Percentiles rank a stretch among this genome's conserved stretches.
Conservation (phyloP, 1,140 invertebrate species). For the Orchestia grillus region DNA sequence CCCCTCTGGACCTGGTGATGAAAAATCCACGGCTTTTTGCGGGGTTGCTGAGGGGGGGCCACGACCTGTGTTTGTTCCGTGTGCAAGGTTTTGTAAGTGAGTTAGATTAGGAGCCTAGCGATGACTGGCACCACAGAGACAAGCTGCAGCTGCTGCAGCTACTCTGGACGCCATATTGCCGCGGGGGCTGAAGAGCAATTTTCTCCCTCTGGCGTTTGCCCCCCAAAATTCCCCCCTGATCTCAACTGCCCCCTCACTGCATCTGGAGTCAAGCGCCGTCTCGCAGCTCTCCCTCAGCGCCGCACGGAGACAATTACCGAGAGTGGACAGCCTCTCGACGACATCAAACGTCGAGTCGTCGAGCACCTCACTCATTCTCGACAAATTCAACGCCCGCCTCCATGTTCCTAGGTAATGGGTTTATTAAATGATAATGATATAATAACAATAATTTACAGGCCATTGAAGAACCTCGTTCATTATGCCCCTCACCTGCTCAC, state of each 20-base stretch:
- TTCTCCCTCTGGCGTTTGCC: not conserved
- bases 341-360: not conserved
- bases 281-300: not conserved
- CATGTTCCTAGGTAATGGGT: not conserved
- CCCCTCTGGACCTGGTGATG: not conserved
- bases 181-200: constrained; percentile 46
- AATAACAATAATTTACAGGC: not conserved
- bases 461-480: too few relatives aligned
- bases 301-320: not conserved
- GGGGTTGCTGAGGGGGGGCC: not conserved
- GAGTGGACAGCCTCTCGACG: not conserved
- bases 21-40: not conserved
- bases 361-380: not conserved
- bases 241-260: not conserved
- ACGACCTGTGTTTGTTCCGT: not conserved
- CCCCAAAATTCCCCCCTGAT: not conserved
- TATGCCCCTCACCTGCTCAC: too few relatives aligned
- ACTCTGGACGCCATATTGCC: constrained; percentile 52
- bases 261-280: not conserved
- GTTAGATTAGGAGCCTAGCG: not conserved
- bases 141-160: constrained; percentile 13
- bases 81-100: not conserved
- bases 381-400: not conserved
- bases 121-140: not conserved
- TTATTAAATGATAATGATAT: not conserved